Evolutionary conservation across 2,113 vertebrate genomes (phyloP), one percentile per base, ranked within the genome.

Genomic region (Gymnogyps californianus): DNA sequence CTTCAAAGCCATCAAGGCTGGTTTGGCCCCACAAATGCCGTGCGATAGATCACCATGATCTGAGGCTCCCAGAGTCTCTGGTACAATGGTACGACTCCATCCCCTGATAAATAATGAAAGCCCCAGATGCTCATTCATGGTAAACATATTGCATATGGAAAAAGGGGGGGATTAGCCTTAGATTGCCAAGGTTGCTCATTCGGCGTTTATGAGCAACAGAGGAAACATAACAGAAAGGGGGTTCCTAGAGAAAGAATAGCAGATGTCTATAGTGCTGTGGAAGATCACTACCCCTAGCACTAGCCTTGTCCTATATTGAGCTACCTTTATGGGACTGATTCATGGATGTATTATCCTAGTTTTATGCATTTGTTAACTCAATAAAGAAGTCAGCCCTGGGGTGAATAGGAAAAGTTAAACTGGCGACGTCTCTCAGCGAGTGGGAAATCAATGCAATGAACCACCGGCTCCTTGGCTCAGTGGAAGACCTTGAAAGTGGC

Each of bases 341-440:
- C 28, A 91, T 10, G 12, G 44, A 18, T 20, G 21, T 59, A 44
- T 89, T 92, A 67, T 55, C n/a, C 12, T 20, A 51, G 11, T 74
- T 93, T 83, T 82, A 87, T 40, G 38, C 36, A 80, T 88, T 47
- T 84, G 24, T 81, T 91, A 91, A 44, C 64, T 87, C 59, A 66
- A 4, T 71, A 76, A 78, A 64, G 32, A 75, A 84, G 12, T 79
- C 51, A 71, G 14, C 16, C 32, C 14, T 47, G 13, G 11, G 25
- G 16, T n/a, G 58, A 92, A 87, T n/a, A 13, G 26, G 58, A 57
- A 66, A 92, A 91, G 61, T 85, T 87, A 85, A 70, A 54, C 25
- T 62, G 69, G 28, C 2, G 4, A 11, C 4, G 7, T 61, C 15
- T 16, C 19, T 65, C n/a, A 52, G 59, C 0, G 0, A 32, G 75